A percentile compares a stretch with the other conserved stretches of the same genome.
Evolutionary conservation across 2,888 invertebrate genomes (phyloP).

Genomic region (Xiphydria camelus): DNA sequence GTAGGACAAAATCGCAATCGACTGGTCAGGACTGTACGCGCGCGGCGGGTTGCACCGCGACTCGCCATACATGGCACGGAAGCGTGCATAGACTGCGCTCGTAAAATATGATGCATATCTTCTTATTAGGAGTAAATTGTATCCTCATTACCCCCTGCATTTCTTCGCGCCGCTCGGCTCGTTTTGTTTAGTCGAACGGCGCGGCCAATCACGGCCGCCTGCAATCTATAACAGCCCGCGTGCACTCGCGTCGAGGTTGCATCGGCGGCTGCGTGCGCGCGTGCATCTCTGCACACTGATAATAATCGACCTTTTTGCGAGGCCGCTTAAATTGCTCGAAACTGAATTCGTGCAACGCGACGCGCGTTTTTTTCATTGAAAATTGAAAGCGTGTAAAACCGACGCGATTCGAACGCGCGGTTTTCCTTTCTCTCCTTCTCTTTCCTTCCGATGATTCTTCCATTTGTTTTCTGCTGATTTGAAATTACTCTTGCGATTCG

Average conservation of each 20-base stretch:
- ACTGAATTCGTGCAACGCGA: background rate
- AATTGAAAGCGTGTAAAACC: background rate
- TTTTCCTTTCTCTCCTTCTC: too few relatives aligned
- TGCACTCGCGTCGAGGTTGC: background rate
- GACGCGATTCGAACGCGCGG: too few relatives aligned
- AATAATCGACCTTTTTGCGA: too few relatives aligned
- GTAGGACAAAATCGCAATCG: too few relatives aligned
- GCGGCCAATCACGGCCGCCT: too few relatives aligned
- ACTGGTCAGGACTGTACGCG: slow-evolving; percentile 10
- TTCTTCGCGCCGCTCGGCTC: slow-evolving; percentile 15
- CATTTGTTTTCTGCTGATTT: too few relatives aligned
- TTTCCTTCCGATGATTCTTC: too few relatives aligned
- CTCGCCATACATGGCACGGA: slow-evolving; percentile 24
- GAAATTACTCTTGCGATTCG: too few relatives aligned
- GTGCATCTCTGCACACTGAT: background rate
- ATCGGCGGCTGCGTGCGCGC: background rate
- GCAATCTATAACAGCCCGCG: too few relatives aligned
- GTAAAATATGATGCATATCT: slow-evolving; percentile 53
- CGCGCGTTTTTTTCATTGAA: background rate
- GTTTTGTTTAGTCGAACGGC: background rate
- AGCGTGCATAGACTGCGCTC: slow-evolving; percentile 30
- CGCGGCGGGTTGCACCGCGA: slow-evolving; percentile 32
- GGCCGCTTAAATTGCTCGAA: too few relatives aligned
- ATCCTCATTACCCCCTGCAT: slow-evolving; percentile 43
- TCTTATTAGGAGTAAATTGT: slow-evolving; percentile 54